A percentile compares a stretch with the other conserved stretches of the same genome.
phyloP scores from a whole-genome alignment of 2,888 invertebrate species.

The Tetanocera ferruginea region DNA sequence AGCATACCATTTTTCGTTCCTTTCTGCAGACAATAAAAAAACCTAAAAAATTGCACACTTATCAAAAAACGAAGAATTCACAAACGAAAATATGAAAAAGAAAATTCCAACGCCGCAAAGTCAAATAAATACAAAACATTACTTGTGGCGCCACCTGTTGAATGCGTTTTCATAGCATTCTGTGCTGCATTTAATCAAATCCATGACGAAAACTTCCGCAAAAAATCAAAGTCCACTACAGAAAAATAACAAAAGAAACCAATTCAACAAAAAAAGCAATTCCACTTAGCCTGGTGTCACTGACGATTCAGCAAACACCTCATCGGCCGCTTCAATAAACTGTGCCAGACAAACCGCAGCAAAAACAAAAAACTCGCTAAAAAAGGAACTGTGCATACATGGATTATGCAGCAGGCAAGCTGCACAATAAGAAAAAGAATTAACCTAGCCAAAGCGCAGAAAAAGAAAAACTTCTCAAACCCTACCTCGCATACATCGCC shows the following conservation, averaged over 20 bases:
- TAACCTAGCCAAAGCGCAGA: slow-evolving; percentile 34
- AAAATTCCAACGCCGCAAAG: slow-evolving; percentile 19
- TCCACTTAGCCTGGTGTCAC: slow-evolving; percentile 46
- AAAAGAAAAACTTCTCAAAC: slow-evolving; percentile 50
- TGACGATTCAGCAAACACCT: slow-evolving; percentile 46
- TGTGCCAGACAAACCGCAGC: slow-evolving; percentile 37
- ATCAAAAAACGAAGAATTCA: slow-evolving; percentile 18
- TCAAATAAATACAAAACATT: not conserved
- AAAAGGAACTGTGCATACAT: slow-evolving; percentile 31
- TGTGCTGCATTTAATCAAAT: slow-evolving; percentile 38
- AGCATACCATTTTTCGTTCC: slow-evolving; percentile 8
- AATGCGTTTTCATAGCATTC: not conserved
- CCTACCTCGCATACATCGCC: slow-evolving; percentile 31
- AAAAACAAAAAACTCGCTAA: slow-evolving; percentile 13
- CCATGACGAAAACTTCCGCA: slow-evolving; percentile 39
- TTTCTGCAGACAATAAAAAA: slow-evolving; percentile 35
- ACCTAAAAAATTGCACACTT: not conserved
- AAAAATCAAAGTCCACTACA: slow-evolving; percentile 30
- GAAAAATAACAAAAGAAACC: slow-evolving; percentile 31
- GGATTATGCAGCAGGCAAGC: slow-evolving; percentile 6
- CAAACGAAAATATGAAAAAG: slow-evolving; percentile 35
- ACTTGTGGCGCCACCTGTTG: slow-evolving; percentile 38
- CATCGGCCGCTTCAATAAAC: slow-evolving; percentile 39
- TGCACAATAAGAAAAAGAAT: slow-evolving; percentile 41
- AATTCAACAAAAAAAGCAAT: slow-evolving; percentile 27